Evolutionary conservation across 2,113 vertebrate species (phyloP).

Genomic region (Crotalus viridis): DNA sequence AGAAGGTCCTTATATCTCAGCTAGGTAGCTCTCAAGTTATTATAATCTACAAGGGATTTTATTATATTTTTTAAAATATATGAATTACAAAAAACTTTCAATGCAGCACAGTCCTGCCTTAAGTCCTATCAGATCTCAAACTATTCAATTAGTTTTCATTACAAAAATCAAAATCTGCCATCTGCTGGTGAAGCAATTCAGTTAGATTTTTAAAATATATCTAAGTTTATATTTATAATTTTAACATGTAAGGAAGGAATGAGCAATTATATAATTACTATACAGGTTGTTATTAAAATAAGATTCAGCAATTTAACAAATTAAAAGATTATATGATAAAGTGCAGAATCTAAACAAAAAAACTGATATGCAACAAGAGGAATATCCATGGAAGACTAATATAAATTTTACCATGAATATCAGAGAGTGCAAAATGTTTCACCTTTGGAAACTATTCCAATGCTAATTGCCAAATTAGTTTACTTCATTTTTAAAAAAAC

Average conservation of each 20-base stretch:
- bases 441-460: background rate
- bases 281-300: too few species aligned
- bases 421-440: background rate
- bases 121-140: background rate
- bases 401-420: background rate
- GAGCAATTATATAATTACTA: background rate
- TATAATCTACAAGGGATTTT: background rate
- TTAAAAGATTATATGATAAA: too few species aligned
- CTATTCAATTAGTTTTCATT: background rate
- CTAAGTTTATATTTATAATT: too few species aligned
- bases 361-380: background rate
- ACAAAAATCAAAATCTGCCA: conserved; percentile 1
- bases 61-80: background rate
- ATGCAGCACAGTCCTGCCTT: background rate
- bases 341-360: too few species aligned
- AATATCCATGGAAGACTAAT: background rate
- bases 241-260: background rate
- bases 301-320: background rate
- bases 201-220: background rate
- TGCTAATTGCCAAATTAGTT: background rate
- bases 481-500: background rate
- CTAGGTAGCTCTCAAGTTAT: background rate
- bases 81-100: background rate
- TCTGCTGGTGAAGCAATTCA: conserved; percentile 27
- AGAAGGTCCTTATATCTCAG: background rate